Evolutionary conservation across 2,888 invertebrate species (phyloP).

Genomic region (Lepeophtheirus nordmannii): DNA sequence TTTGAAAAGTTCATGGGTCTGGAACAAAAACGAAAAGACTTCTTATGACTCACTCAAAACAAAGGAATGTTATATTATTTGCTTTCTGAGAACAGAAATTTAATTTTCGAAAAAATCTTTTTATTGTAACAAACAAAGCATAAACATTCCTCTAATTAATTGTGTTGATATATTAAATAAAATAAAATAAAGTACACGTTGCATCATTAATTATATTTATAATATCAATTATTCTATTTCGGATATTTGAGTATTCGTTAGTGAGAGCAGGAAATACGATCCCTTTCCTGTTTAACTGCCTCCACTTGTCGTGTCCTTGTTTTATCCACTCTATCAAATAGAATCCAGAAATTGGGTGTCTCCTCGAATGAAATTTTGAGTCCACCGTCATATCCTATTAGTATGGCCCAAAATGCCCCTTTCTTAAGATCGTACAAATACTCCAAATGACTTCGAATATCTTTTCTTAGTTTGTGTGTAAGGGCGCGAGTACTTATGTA

Average conservation of each 20-base stretch:
- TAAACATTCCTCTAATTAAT: too few relatives aligned
- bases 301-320: neutral
- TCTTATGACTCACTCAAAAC: too few relatives aligned
- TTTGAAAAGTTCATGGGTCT: too few relatives aligned
- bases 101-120: too few relatives aligned
- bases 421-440: neutral
- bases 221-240: too few relatives aligned
- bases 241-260: neutral
- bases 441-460: neutral
- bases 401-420: neutral
- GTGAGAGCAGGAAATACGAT: neutral
- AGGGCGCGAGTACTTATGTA: neutral
- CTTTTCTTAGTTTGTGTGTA: neutral
- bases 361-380: neutral
- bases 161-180: too few relatives aligned
- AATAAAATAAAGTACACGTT: too few relatives aligned
- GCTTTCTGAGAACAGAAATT: too few relatives aligned
- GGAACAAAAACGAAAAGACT: too few relatives aligned
- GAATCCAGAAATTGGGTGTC: neutral
- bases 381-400: neutral
- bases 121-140: too few relatives aligned
- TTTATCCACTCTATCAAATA: neutral
- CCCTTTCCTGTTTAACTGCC: neutral
- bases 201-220: too few relatives aligned
- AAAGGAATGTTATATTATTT: too few relatives aligned